Evolutionary conservation across 2,888 invertebrate genomes (phyloP).

Genomic region (Tinea trinotella): DNA sequence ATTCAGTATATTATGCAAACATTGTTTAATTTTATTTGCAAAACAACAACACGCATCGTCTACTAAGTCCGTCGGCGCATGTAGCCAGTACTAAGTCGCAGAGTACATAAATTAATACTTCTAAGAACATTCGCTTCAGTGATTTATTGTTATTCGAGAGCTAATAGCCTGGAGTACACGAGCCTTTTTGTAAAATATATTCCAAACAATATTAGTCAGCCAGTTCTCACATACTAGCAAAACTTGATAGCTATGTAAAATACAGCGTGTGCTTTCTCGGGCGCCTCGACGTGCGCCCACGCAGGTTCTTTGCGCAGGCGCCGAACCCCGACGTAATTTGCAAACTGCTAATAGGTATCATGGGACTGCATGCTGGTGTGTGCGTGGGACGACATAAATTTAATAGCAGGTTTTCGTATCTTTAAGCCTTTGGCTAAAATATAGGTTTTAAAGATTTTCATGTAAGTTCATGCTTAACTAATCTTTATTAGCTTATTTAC

Average conservation of each 20-base stretch:
- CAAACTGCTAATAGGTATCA: slow-evolving; percentile 56
- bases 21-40: slow-evolving; percentile 9
- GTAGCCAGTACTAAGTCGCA: neutral
- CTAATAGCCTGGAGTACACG: slow-evolving; percentile 6
- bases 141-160: slow-evolving; percentile 8
- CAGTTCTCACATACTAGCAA: slow-evolving; percentile 16
- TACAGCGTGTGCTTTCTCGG: slow-evolving; percentile 14
- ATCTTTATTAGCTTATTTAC: neutral
- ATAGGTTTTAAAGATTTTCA: slow-evolving; percentile 9
- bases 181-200: neutral
- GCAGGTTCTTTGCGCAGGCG: slow-evolving; percentile 41
- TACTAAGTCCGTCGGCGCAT: neutral
- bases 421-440: slow-evolving; percentile 25
- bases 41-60: neutral
- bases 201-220: slow-evolving; percentile 4
- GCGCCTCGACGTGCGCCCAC: slow-evolving; percentile 37
- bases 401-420: slow-evolving; percentile 37
- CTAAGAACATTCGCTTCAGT: neutral
- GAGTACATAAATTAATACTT: slow-evolving; percentile 10
- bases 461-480: slow-evolving; percentile 5
- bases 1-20: too few relatives aligned
- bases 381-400: slow-evolving; percentile 37
- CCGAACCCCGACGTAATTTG: slow-evolving; percentile 44
- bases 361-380: slow-evolving; percentile 18
- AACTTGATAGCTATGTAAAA: slow-evolving; percentile 16